Percentiles rank a stretch among this genome's conserved stretches.
These are phyloP conservation scores for Helicolenus hilgendorfi DNA, from an alignment of 2,797 vertebrate genomes.

Conservation along the genomic window DNA sequence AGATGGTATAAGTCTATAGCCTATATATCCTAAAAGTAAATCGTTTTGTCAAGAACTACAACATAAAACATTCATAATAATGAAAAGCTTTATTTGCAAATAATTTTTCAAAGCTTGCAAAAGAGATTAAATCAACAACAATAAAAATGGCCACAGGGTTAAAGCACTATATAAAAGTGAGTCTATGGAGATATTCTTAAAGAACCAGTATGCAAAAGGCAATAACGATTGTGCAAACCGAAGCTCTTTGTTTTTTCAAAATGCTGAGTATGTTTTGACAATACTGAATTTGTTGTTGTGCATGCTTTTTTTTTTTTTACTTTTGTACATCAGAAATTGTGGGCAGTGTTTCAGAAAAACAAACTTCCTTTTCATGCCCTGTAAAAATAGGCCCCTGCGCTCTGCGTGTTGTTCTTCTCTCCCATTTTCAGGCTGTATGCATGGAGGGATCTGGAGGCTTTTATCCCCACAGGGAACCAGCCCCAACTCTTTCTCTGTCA, in stretches of 20 bases:
- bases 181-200: conserved; percentile 5
- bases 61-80: neutral
- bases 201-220: neutral
- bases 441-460: conserved; percentile 91
- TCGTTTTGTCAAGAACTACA: neutral
- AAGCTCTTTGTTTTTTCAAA: neutral
- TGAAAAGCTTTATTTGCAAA: conserved; percentile 7
- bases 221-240: neutral
- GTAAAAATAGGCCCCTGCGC: conserved; percentile 73
- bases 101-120: neutral
- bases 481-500: conserved; percentile 91
- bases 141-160: conserved; percentile 6
- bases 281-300: conserved; percentile 32
- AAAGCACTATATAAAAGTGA: neutral
- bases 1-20: neutral
- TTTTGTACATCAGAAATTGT: conserved; percentile 46
- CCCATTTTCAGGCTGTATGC: conserved; percentile 88
- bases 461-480: conserved; percentile 92
- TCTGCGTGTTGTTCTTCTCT: conserved; percentile 85
- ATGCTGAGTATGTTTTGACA: conserved; percentile 30
- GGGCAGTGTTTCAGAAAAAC: conserved; percentile 73
- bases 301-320: conserved; percentile 17
- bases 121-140: conserved; percentile 13
- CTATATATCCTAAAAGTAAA: neutral
- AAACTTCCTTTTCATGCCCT: conserved; percentile 80